Evolutionary conservation across 2,888 invertebrate species (phyloP).

Genomic region (Plebejus melissa): DNA sequence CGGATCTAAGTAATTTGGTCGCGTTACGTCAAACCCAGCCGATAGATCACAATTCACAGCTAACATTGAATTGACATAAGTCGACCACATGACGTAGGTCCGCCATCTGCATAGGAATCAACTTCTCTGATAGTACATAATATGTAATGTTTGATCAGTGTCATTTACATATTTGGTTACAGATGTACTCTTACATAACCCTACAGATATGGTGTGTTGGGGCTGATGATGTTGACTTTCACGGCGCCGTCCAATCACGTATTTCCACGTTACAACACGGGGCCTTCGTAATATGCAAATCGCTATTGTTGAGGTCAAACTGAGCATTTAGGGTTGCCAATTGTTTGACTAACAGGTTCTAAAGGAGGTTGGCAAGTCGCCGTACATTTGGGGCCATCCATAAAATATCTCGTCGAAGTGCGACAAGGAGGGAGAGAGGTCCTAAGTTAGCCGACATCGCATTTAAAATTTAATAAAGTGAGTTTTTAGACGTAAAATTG

Average conservation of each 20-base stretch:
- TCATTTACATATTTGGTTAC: not conserved
- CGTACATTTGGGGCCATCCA: not conserved
- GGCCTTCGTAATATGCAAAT: conserved; percentile 31
- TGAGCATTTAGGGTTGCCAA: conserved; percentile 16
- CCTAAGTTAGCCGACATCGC: too few relatives aligned
- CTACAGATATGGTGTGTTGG: not conserved
- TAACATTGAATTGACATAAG: too few relatives aligned
- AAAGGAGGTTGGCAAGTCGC: not conserved
- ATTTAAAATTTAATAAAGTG: too few relatives aligned
- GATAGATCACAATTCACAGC: too few relatives aligned
- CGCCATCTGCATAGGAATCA: too few relatives aligned
- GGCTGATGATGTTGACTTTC: conserved; percentile 19
- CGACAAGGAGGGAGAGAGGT: too few relatives aligned
- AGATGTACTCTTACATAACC: not conserved
- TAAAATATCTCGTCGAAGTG: too few relatives aligned
- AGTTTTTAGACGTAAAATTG: too few relatives aligned
- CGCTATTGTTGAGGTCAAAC: conserved; percentile 15
- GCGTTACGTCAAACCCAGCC: too few relatives aligned
- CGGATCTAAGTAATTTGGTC: too few relatives aligned
- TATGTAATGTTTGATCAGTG: not conserved
- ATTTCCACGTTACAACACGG: conserved; percentile 5
- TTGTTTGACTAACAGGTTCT: not conserved
- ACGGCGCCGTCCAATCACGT: not conserved
- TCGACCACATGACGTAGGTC: too few relatives aligned
- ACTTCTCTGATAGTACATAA: too few relatives aligned